Percentiles rank a stretch among this genome's conserved stretches.
Conservation (phyloP, 1,140 invertebrate species). For the Camponotus floridanus region DNA sequence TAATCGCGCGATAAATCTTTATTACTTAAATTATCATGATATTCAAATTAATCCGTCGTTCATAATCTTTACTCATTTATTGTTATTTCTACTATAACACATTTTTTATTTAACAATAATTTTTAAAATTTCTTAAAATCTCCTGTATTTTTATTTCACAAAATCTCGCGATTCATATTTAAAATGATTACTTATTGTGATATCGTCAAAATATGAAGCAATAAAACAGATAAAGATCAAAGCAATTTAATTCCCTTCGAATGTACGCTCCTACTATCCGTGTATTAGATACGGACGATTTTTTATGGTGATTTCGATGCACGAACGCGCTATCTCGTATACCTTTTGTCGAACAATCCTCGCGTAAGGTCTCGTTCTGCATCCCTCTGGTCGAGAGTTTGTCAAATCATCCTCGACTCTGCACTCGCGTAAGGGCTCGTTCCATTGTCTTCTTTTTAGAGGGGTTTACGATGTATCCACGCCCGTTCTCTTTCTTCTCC, state of each 20-base stretch:
- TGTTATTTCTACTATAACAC: not conserved
- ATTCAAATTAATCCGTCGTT: too few relatives aligned
- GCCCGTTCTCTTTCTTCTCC: constrained; percentile 73
- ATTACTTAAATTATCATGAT: too few relatives aligned
- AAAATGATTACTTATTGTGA: not conserved
- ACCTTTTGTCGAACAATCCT: constrained; percentile 61
- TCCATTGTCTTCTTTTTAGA: constrained; percentile 76
- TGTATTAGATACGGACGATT: constrained; percentile 68
- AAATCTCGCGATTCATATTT: not conserved
- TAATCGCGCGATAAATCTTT: too few relatives aligned
- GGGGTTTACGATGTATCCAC: constrained; percentile 78
- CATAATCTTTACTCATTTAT: not conserved
- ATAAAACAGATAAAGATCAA: constrained; percentile 27
- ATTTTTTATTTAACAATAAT: not conserved
- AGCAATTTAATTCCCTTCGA: constrained; percentile 67
- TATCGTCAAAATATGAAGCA: not conserved
- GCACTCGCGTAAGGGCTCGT: constrained; percentile 68
- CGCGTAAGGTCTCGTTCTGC: too few relatives aligned
- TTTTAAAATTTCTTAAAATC: not conserved
- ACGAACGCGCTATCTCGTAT: constrained; percentile 62
- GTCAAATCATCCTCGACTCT: constrained; percentile 81
- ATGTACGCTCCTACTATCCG: constrained; percentile 45
- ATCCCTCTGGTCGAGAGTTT: constrained; percentile 78
- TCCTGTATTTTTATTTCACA: not conserved
- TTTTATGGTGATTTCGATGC: constrained; percentile 83